Conservation (phyloP, 37 sponge, comb jelly and placozoan species). For the Spongilla lacustris region DNA sequence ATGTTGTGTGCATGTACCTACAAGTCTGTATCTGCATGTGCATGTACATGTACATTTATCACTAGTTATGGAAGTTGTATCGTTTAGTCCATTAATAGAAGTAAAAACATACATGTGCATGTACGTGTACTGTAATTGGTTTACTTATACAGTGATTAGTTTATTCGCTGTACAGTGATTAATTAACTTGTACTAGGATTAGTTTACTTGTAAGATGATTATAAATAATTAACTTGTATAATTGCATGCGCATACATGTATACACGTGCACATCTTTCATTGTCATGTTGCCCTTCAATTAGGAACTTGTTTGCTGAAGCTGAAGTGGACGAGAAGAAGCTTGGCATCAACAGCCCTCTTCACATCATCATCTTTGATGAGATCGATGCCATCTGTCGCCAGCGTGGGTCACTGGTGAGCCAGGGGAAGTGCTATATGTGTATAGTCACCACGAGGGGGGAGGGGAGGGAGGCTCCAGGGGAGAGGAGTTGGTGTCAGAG, state of each 20-base stretch:
- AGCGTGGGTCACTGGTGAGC: slow-evolving; percentile 86
- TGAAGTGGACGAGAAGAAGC: slow-evolving; percentile 94
- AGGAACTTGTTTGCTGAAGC: slow-evolving; percentile 92
- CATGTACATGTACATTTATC: too few species aligned
- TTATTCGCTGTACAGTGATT: too few species aligned
- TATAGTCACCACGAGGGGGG: not conserved
- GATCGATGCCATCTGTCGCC: slow-evolving; percentile 98
- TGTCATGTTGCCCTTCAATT: not conserved
- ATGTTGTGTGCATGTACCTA: too few species aligned
- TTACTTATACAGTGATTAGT: too few species aligned
- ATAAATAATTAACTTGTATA: too few species aligned
- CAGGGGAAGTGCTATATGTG: not conserved
- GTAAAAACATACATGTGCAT: too few species aligned
- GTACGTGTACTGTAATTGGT: too few species aligned
- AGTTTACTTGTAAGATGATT: too few species aligned
- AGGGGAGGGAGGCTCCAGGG: not conserved
- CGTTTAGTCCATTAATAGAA: too few species aligned
- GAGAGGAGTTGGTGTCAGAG: not conserved
- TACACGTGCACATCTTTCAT: slow-evolving; percentile 3
- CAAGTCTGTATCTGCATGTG: too few species aligned
- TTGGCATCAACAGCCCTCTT: slow-evolving; percentile 88
- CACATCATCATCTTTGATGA: slow-evolving; percentile 99
- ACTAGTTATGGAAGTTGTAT: too few species aligned
- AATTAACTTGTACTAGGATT: too few species aligned
- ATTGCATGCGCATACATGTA: not conserved